These are phyloP conservation scores for Callospermophilus lateralis DNA, from an alignment of 2,113 vertebrate species.

Conservation along the genomic window DNA sequence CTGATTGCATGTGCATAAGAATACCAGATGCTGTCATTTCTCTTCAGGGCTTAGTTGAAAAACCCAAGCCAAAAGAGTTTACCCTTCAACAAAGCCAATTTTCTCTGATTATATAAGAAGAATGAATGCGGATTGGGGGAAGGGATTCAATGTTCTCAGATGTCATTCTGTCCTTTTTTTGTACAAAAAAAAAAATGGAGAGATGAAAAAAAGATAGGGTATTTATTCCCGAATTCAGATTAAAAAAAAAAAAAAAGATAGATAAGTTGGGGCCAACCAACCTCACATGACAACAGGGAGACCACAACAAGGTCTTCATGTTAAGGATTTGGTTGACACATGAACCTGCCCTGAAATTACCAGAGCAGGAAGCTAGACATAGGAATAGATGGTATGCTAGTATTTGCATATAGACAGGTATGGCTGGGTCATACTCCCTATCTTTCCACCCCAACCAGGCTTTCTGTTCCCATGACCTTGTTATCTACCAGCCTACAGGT, in stretches of 20 bases:
- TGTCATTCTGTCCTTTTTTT: neutral
- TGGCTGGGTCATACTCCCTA: neutral
- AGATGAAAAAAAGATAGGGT: too few species aligned
- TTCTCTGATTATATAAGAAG: neutral
- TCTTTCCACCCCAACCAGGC: neutral
- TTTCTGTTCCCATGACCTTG: neutral
- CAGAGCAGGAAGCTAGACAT: neutral
- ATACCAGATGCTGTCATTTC: neutral
- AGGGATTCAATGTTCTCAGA: neutral
- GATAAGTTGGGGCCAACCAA: neutral
- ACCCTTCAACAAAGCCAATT: neutral
- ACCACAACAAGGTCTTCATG: neutral
- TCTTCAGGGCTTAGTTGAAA: neutral
- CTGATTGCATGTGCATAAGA: neutral
- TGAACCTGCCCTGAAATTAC: neutral
- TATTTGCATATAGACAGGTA: neutral
- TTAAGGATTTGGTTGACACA: neutral
- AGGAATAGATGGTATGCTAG: neutral
- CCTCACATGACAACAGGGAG: neutral
- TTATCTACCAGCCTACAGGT: neutral
- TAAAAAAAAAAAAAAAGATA: neutral
- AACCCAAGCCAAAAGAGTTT: neutral
- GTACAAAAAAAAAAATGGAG: neutral
- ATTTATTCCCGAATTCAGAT: neutral
- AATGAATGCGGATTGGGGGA: neutral